These are phyloP conservation scores for Canis aureus DNA, from an alignment of 2,113 vertebrate species.

Conservation along the genomic window DNA sequence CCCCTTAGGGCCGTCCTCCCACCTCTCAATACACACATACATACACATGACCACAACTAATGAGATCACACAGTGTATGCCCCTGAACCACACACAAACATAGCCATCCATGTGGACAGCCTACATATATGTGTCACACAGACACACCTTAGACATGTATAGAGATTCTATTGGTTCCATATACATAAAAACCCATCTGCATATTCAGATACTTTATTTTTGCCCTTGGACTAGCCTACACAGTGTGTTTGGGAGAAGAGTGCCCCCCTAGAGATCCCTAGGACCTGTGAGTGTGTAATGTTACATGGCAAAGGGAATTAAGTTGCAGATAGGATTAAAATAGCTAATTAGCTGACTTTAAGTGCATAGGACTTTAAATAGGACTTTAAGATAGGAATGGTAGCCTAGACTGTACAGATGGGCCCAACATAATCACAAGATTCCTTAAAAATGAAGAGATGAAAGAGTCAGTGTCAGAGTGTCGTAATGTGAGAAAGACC, in stretches of 20 bases:
- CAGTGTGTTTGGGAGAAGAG: background rate
- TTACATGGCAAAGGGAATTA: background rate
- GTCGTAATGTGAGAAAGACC: background rate
- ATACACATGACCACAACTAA: background rate
- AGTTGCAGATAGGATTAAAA: background rate
- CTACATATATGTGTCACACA: background rate
- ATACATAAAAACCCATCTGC: background rate
- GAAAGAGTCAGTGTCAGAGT: background rate
- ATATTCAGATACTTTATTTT: background rate
- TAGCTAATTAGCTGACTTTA: background rate
- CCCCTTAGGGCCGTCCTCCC: background rate
- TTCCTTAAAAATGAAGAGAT: background rate
- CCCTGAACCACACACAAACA: background rate
- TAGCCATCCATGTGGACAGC: background rate
- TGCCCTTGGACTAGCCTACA: background rate
- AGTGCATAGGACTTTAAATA: background rate
- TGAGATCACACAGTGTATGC: background rate
- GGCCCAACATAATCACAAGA: background rate
- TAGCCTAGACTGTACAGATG: background rate
- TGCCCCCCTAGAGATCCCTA: background rate
- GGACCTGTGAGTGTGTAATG: background rate
- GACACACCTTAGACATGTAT: background rate
- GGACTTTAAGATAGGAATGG: background rate
- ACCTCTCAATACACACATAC: background rate
- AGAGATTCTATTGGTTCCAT: background rate